phyloP scores from a whole-genome alignment of 2,888 invertebrate species.

The Drosophila prolongata region DNA sequence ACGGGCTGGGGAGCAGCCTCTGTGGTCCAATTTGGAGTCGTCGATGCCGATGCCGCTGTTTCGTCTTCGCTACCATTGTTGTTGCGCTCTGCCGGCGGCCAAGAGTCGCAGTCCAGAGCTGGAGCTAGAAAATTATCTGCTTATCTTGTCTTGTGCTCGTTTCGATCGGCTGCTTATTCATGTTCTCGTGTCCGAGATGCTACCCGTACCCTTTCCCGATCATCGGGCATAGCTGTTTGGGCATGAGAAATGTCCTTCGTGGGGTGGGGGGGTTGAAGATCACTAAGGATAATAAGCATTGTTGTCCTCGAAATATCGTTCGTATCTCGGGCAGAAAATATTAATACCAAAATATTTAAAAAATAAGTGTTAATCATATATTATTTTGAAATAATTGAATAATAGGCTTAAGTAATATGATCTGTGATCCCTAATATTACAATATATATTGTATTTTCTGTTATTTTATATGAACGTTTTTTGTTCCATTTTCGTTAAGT shows the following conservation, averaged over 20 bases:
- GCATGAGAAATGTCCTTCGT: neutral
- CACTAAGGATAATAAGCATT: no score
- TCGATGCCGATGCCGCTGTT: conserved; percentile 1
- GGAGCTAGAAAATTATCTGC: conserved; percentile 76
- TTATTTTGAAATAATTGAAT: no score
- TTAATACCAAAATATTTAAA: no score
- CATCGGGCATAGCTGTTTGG: neutral
- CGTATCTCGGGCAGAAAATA: no score
- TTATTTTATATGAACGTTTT: no score
- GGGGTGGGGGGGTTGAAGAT: neutral
- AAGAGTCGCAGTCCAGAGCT: conserved; percentile 45
- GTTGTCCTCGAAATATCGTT: no score
- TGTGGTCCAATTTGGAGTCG: conserved; percentile 80
- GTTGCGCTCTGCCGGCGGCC: conserved; percentile 50
- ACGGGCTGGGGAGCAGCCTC: conserved; percentile 54
- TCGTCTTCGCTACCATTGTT: conserved; percentile 17
- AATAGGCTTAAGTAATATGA: no score
- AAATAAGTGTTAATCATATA: no score
- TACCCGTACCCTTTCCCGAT: conserved; percentile 5
- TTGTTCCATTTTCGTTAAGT: no score
- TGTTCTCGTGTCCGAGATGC: conserved; percentile 59
- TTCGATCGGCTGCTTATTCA: conserved; percentile 82
- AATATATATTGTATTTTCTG: no score
- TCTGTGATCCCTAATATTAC: no score
- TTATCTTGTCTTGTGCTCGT: conserved; percentile 81